phyloP scores from a whole-genome alignment of 2,113 vertebrate genomes.

The Hyla sarda region DNA sequence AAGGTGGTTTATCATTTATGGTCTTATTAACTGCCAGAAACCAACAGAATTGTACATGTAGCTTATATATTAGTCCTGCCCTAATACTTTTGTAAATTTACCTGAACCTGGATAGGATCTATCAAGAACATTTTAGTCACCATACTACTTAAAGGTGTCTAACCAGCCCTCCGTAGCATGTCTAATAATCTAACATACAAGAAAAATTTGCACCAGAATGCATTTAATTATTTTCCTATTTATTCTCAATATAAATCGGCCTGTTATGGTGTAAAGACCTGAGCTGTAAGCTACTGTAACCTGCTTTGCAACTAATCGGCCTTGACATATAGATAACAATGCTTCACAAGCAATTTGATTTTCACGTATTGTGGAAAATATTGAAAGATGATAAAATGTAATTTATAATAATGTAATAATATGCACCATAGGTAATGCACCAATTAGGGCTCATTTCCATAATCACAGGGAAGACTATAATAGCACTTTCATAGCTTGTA shows the following conservation, averaged over 20 bases:
- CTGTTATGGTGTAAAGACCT: background rate
- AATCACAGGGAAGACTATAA: slow-evolving; percentile 33
- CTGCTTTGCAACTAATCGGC: background rate
- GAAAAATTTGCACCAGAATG: background rate
- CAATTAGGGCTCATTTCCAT: slow-evolving; percentile 39
- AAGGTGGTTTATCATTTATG: too few relatives aligned
- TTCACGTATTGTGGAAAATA: background rate
- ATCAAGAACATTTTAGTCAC: too few relatives aligned
- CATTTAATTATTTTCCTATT: background rate
- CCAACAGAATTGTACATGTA: too few relatives aligned
- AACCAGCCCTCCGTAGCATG: too few relatives aligned
- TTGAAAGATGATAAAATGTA: slow-evolving; percentile 28
- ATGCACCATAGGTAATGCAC: slow-evolving; percentile 25
- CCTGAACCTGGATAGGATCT: too few relatives aligned
- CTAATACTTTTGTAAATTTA: too few relatives aligned
- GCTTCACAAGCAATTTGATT: slow-evolving; percentile 5
- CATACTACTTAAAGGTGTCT: too few relatives aligned
- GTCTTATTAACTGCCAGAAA: too few relatives aligned
- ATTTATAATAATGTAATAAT: slow-evolving; percentile 44
- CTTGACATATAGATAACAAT: background rate
- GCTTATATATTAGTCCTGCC: too few relatives aligned
- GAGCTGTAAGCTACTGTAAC: background rate
- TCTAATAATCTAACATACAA: background rate
- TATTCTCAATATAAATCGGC: background rate
- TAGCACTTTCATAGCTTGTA: slow-evolving; percentile 42